These are phyloP conservation scores for Heloderma charlesbogerti DNA, from an alignment of 2,113 vertebrate genomes.

Conservation along the genomic window DNA sequence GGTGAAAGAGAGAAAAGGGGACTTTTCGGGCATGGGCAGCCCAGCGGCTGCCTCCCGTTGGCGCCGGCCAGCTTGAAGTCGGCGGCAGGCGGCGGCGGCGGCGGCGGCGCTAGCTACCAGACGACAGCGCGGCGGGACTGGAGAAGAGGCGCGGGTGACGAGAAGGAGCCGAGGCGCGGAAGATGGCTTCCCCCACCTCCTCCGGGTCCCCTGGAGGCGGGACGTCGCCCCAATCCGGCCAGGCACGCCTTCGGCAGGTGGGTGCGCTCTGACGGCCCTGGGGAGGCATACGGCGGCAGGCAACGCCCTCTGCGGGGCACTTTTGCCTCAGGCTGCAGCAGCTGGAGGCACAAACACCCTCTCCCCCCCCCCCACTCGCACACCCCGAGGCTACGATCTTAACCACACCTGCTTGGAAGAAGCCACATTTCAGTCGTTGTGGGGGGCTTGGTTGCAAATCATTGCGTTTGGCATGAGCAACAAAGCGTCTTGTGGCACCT, in stretches of 20 bases:
- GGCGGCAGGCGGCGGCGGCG: not conserved
- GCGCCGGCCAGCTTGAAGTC: not conserved
- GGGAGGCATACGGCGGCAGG: not conserved
- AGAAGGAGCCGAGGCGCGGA: slow-evolving; percentile 37
- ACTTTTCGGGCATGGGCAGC: not conserved
- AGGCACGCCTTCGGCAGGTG: slow-evolving; percentile 81
- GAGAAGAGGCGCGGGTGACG: slow-evolving; percentile 18
- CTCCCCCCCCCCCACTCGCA: not conserved
- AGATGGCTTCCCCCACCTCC: slow-evolving; percentile 79
- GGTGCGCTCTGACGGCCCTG: slow-evolving; percentile 56
- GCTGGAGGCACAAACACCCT: not conserved
- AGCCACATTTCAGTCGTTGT: not conserved
- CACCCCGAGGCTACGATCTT: too few relatives aligned
- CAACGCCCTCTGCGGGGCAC: not conserved
- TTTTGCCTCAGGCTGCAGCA: not conserved
- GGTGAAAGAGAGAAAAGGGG: not conserved
- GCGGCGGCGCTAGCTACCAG: not conserved
- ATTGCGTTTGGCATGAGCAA: too few relatives aligned
- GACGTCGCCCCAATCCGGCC: slow-evolving; percentile 68
- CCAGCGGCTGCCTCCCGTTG: not conserved
- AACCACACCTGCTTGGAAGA: not conserved
- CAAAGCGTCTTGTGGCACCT: not conserved
- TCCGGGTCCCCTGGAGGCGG: slow-evolving; percentile 73
- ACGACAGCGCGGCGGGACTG: slow-evolving; percentile 4
- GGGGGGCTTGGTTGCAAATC: not conserved